Evolutionary conservation across 2,888 invertebrate genomes (phyloP).

Genomic region (Yponomeuta plumbellus): DNA sequence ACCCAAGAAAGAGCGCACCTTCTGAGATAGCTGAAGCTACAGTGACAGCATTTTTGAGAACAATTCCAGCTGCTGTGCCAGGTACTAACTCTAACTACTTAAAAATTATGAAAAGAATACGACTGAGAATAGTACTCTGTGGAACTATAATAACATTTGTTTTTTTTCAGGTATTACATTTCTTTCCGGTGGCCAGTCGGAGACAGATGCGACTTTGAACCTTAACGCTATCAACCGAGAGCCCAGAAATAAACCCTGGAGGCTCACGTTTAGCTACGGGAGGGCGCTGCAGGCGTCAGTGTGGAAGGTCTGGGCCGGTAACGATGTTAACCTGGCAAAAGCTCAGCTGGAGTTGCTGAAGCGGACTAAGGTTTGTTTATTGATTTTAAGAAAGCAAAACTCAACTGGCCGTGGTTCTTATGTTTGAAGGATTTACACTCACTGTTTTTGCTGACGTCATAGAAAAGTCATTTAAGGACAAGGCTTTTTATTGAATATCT

Average conservation of each 20-base stretch:
- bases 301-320: slow-evolving; percentile 95
- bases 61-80: slow-evolving; percentile 95
- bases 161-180: slow-evolving; percentile 86
- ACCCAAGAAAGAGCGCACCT: slow-evolving; percentile 78
- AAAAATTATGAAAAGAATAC: not conserved
- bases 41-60: slow-evolving; percentile 90
- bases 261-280: slow-evolving; percentile 97
- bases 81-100: slow-evolving; percentile 63
- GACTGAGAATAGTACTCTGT: not conserved
- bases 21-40: slow-evolving; percentile 92
- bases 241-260: slow-evolving; percentile 92
- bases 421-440: too few relatives aligned
- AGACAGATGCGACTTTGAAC: slow-evolving; percentile 96
- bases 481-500: too few relatives aligned
- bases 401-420: too few relatives aligned
- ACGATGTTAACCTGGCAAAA: slow-evolving; percentile 86
- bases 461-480: too few relatives aligned
- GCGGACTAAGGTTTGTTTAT: slow-evolving; percentile 87
- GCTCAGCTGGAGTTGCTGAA: slow-evolving; percentile 92
- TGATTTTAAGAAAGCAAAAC: too few relatives aligned
- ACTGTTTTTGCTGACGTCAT: too few relatives aligned
- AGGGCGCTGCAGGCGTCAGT: slow-evolving; percentile 98
- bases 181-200: slow-evolving; percentile 98
- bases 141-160: not conserved
- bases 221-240: slow-evolving; percentile 95